Conservation (phyloP, 2,888 invertebrate species). For the Antitype chi region DNA sequence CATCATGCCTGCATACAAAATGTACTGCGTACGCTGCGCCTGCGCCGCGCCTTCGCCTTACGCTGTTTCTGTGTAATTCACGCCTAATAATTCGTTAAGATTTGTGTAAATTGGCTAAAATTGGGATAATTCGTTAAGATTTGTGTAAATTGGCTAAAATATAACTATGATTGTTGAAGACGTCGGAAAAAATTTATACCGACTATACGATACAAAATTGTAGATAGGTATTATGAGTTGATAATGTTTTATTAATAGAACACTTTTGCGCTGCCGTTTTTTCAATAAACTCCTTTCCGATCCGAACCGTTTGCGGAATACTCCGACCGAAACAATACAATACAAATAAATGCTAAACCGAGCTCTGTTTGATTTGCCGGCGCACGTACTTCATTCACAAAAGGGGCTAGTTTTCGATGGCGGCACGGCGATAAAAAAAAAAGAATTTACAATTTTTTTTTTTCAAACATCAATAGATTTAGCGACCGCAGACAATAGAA, state of each 20-base stretch:
- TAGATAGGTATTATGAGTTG: background rate
- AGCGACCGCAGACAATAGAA: slow-evolving; percentile 66
- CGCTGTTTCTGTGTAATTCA: too few relatives aligned
- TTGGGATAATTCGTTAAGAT: too few relatives aligned
- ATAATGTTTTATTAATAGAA: background rate
- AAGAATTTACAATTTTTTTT: slow-evolving; percentile 71
- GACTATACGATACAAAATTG: background rate
- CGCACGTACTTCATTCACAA: slow-evolving; percentile 70
- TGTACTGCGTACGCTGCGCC: too few relatives aligned
- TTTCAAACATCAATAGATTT: slow-evolving; percentile 69
- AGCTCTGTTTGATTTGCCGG: slow-evolving; percentile 73
- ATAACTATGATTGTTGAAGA: too few relatives aligned
- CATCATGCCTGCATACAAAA: too few relatives aligned
- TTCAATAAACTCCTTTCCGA: slow-evolving; percentile 9
- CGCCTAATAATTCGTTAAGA: too few relatives aligned
- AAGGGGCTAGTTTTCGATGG: slow-evolving; percentile 54
- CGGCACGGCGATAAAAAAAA: slow-evolving; percentile 62
- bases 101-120: too few relatives aligned
- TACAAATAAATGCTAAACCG: slow-evolving; percentile 65
- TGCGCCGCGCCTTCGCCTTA: too few relatives aligned
- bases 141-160: too few relatives aligned
- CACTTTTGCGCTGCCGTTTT: slow-evolving; percentile 4
- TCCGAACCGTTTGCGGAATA: slow-evolving; percentile 44
- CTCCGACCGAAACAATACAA: slow-evolving; percentile 62
- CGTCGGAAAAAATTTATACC: too few relatives aligned